These are phyloP conservation scores for Acrocera orbiculus DNA, from an alignment of 2,888 invertebrate species.

Conservation along the genomic window DNA sequence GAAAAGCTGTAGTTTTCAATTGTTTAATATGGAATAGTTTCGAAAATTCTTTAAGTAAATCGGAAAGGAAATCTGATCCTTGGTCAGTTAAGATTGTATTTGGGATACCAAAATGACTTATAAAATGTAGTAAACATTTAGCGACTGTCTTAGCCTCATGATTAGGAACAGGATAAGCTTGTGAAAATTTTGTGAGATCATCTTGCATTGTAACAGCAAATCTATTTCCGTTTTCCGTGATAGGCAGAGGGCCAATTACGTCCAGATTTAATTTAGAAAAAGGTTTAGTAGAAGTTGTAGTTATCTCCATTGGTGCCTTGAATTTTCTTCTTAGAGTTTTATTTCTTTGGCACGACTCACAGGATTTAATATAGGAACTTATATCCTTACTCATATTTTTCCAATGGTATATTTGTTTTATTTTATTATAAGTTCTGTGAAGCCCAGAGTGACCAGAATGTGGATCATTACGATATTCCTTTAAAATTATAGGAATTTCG, in stretches of 20 bases:
- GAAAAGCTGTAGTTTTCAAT: conserved; percentile 17
- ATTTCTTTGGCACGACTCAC: no score
- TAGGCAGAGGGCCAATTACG: conserved; percentile 3
- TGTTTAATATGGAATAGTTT: conserved; percentile 20
- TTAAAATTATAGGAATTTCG: no score
- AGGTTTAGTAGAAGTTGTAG: background rate
- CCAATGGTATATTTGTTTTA: conserved; percentile 9
- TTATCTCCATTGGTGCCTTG: no score
- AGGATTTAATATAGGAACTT: conserved; percentile 5
- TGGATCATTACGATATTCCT: background rate
- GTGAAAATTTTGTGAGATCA: conserved; percentile 21
- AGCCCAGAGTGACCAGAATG: conserved; percentile 7
- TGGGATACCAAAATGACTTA: conserved; percentile 22
- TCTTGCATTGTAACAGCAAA: conserved; percentile 19
- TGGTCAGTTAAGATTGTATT: conserved; percentile 21
- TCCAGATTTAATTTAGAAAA: conserved; percentile 3
- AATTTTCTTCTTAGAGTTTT: no score
- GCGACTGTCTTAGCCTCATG: conserved; percentile 20
- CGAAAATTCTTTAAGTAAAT: conserved; percentile 18
- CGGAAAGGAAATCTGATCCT: conserved; percentile 22
- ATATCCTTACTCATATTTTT: conserved; percentile 9
- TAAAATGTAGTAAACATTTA: conserved; percentile 13
- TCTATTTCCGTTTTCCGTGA: conserved; percentile 4
- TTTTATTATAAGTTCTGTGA: conserved; percentile 7
- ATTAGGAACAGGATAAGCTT: conserved; percentile 18